Conservation (phyloP, 1,140 invertebrate genomes). For the Eulimnadia texana region DNA sequence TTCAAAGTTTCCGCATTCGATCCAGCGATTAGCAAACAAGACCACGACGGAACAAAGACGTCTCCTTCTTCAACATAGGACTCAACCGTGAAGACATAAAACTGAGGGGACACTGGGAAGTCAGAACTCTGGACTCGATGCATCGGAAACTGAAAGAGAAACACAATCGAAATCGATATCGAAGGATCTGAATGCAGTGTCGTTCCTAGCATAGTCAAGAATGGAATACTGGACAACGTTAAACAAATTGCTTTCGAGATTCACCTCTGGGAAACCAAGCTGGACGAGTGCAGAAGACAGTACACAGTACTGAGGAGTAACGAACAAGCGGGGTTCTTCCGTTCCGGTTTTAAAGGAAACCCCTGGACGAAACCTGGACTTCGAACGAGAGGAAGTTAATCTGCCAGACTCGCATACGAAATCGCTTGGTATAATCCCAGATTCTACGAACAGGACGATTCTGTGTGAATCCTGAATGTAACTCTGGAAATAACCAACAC, state of each 20-base stretch:
- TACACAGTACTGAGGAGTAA: no score
- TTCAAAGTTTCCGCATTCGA: conserved; percentile 18
- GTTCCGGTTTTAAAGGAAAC: no score
- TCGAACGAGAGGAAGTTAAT: no score
- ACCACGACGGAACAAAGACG: neutral
- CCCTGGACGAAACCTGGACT: no score
- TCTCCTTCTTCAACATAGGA: conserved; percentile 5
- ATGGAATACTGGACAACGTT: neutral
- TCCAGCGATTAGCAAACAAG: conserved; percentile 7
- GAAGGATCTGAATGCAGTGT: neutral
- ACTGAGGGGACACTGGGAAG: neutral
- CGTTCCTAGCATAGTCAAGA: conserved; percentile 1
- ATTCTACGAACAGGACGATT: no score
- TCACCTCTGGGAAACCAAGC: neutral
- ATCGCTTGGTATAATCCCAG: no score
- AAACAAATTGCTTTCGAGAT: neutral
- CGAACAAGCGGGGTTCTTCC: no score
- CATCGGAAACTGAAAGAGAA: neutral
- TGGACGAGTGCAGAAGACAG: no score
- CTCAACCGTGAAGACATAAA: neutral
- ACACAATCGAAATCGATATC: conserved; percentile 1
- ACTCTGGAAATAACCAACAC: no score
- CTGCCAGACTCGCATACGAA: no score
- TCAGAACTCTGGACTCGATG: neutral
- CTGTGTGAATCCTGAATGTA: no score